Conservation (phyloP, 2,888 invertebrate species). For the Teinopalpus imperialis region DNA sequence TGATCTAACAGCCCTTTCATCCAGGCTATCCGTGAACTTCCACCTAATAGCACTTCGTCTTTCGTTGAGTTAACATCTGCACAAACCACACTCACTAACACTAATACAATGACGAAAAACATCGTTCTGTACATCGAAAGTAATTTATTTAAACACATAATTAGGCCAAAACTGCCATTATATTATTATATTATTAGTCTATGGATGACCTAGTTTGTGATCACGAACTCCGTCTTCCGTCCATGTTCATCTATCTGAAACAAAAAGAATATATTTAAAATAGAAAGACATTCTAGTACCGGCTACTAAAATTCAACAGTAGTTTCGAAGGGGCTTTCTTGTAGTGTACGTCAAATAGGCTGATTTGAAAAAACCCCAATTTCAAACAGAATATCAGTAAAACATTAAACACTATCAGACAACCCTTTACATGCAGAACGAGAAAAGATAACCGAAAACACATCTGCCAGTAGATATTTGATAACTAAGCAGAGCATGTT, state of each 20-base stretch:
- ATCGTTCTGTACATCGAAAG: conserved; percentile 43
- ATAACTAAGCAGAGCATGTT: too few species aligned
- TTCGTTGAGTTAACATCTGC: conserved; percentile 56
- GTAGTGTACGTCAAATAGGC: too few species aligned
- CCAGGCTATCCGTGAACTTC: conserved; percentile 82
- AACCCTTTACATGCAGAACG: too few species aligned
- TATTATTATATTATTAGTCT: conserved; percentile 6
- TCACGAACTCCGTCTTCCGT: not conserved
- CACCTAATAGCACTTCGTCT: conserved; percentile 29
- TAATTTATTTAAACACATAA: conserved; percentile 31
- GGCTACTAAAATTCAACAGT: too few species aligned
- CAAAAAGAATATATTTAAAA: not conserved
- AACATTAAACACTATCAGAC: too few species aligned
- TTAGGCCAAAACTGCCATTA: conserved; percentile 29
- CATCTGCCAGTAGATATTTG: too few species aligned
- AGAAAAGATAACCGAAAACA: too few species aligned
- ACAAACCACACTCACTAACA: conserved; percentile 69
- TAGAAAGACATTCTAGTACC: too few species aligned
- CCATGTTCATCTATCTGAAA: conserved; percentile 21
- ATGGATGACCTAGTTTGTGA: not conserved
- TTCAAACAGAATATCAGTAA: too few species aligned
- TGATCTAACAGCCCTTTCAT: conserved; percentile 85
- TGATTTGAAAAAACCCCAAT: too few species aligned
- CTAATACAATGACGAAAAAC: conserved; percentile 54
- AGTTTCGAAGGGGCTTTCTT: too few species aligned